phyloP scores from a whole-genome alignment of 1,140 invertebrate genomes.

The Phthorimaea operculella region DNA sequence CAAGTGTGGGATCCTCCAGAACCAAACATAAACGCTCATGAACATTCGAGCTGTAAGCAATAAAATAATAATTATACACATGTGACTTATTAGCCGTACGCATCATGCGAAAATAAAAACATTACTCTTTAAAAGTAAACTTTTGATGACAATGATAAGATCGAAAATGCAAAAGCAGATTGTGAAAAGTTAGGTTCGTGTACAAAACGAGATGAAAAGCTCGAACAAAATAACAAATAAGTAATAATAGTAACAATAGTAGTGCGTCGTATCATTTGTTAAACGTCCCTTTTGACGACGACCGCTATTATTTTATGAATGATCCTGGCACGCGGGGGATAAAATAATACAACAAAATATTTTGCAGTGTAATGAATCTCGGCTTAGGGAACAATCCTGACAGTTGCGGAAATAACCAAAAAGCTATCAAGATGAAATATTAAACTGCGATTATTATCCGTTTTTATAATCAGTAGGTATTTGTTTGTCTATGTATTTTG shows the following conservation, averaged over 20 bases:
- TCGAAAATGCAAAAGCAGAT: slow-evolving; percentile 7
- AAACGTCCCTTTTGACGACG: slow-evolving; percentile 59
- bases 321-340: slow-evolving; percentile 33
- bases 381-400: slow-evolving; percentile 4
- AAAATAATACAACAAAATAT: slow-evolving; percentile 20
- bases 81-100: slow-evolving; percentile 59
- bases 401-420: neutral
- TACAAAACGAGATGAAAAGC: slow-evolving; percentile 17
- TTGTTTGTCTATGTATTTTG: too few relatives aligned
- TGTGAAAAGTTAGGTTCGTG: slow-evolving; percentile 14
- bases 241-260: slow-evolving; percentile 43
- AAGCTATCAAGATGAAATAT: neutral
- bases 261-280: slow-evolving; percentile 61
- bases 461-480: too few relatives aligned
- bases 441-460: too few relatives aligned
- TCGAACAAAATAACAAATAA: slow-evolving; percentile 50
- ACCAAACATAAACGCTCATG: slow-evolving; percentile 38
- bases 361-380: slow-evolving; percentile 19
- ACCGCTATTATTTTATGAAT: slow-evolving; percentile 62
- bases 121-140: neutral
- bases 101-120: slow-evolving; percentile 27
- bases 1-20: too few relatives aligned
- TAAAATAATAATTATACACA: slow-evolving; percentile 65
- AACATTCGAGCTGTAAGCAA: slow-evolving; percentile 46
- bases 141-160: slow-evolving; percentile 7